Evolutionary conservation across 2,113 vertebrate species (phyloP), one percentile per base, ranked within the genome.

Genomic region (Bubo scandiacus): DNA sequence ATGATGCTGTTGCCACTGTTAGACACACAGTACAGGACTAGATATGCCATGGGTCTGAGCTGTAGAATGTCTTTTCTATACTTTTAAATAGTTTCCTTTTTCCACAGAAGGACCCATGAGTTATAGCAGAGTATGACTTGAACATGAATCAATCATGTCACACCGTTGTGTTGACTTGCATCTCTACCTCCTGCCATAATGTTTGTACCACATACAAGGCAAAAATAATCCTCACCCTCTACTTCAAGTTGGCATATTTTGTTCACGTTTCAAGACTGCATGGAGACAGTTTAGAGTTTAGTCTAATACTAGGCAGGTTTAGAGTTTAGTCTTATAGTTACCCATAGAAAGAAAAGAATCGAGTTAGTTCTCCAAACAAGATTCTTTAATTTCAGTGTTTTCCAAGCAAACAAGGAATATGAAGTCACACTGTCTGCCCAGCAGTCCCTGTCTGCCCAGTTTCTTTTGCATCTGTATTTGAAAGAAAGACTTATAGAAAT

Each of bases 41-140:
- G 42, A 62, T 36, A 74, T 0, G 1, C 6, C 2, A 8, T 1
- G 3, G 18, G 26, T 62, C 7, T 4, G 3, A 81, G 42, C 17
- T 63, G 38, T 20, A 84, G 38, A 25, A 61, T 51, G 10, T 23
- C 30, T 78, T 71, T 84, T 59, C 57, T 67, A 32, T 43, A 29
- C 49, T 59, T 26, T 49, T 47, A 63, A 62, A 77, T 20, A 42
- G 18, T 19, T 86, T 52, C 4, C 14, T 58, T 91, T 66, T 81
- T 59, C 65, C 1, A 2, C 15, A 86, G 52, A 81, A 83, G 34
- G 26, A 90, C 20, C 14, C 32, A 72, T 0, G 0, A 72, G 8
- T 52, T 68, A 68, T 3, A 59, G 32, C 55, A 67, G 20, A 70
- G 22, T 70, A 86, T 21, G 73, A 65, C 4, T n/a, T 54, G 67